Base-by-base conservation (phyloP, 2,113 vertebrate species). In the Syngnathus typhle region DNA sequence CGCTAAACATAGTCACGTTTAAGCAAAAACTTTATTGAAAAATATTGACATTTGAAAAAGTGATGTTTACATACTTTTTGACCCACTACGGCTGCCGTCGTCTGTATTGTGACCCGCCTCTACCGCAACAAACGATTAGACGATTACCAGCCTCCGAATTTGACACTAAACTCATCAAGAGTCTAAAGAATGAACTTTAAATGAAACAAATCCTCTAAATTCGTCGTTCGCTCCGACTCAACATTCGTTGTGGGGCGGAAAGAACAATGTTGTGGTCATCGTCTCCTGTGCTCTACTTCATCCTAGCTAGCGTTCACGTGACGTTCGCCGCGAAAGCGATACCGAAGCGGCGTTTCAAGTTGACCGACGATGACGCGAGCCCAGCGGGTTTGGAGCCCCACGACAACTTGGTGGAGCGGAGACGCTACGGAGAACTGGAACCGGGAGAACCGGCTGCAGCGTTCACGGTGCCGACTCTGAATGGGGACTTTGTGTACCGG, bases 391-490 rank as follows among this genome's bases (percentile, higher is more conserved):
- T 15, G 32, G 44, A 58, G 32, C 12, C 62, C 16, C 38, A 3
- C 12, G 0, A 43, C 32, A 8, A 37, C 46, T 11, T 32, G 62
- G 23, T 47, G 41, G 13, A 36, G 43, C 5, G 0, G 23, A 32
- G 44, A 47, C 43, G 9, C 13, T 10, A 72, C 0, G 16, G 39
- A 0, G 84, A 76, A 0, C 85, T 85, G 10, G 88, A 91, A 19
- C 92, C 92, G 0, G 89, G 91, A 0, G 88, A 90, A 72, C 21
- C 5, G 0, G 91, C 89, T 0, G 74, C 59, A 0, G 69, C 77
- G 1, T 93, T 93, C 63, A 77, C 43, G 0, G 84, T 93, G 12
- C 54, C 64, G 0, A 93, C 91, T 13, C 76, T 93, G 76, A 82
- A 84, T 36, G 92, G 90, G 2, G 77, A 80, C 73, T 89, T 93